phyloP scores from a whole-genome alignment of 2,797 vertebrate genomes.

The Falco peregrinus region DNA sequence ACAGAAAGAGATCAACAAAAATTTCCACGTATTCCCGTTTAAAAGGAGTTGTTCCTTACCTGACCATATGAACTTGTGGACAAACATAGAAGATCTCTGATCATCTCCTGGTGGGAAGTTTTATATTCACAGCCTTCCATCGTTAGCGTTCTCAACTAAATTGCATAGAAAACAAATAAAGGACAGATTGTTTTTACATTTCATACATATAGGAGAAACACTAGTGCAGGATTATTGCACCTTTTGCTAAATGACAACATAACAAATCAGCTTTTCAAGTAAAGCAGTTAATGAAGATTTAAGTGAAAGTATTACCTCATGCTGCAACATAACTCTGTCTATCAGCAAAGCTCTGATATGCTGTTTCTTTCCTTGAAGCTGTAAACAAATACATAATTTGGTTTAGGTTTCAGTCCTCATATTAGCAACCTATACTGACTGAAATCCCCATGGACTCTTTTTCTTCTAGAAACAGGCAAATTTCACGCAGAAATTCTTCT shows the following conservation, averaged over 20 bases:
- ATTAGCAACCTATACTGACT: background rate
- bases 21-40: background rate
- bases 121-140: slow-evolving; percentile 95
- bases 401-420: background rate
- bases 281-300: background rate
- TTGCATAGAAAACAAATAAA: slow-evolving; percentile 1
- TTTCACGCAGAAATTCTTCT: background rate
- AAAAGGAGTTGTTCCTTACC: slow-evolving; percentile 70
- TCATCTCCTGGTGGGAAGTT: slow-evolving; percentile 89
- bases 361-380: slow-evolving; percentile 96
- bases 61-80: slow-evolving; percentile 97
- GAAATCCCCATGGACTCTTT: background rate
- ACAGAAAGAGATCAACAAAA: background rate
- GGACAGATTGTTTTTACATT: background rate
- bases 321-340: slow-evolving; percentile 97
- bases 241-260: background rate
- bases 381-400: slow-evolving; percentile 41
- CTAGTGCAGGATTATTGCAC: background rate
- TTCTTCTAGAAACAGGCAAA: background rate
- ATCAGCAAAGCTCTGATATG: slow-evolving; percentile 96
- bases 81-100: slow-evolving; percentile 91
- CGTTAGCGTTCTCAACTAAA: slow-evolving; percentile 90
- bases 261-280: background rate
- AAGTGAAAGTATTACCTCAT: slow-evolving; percentile 84
- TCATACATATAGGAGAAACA: background rate